Evolutionary conservation across 1,140 invertebrate species (phyloP), one percentile per base, ranked within the genome.

Genomic region (Pseudobourletiella spinata): DNA sequence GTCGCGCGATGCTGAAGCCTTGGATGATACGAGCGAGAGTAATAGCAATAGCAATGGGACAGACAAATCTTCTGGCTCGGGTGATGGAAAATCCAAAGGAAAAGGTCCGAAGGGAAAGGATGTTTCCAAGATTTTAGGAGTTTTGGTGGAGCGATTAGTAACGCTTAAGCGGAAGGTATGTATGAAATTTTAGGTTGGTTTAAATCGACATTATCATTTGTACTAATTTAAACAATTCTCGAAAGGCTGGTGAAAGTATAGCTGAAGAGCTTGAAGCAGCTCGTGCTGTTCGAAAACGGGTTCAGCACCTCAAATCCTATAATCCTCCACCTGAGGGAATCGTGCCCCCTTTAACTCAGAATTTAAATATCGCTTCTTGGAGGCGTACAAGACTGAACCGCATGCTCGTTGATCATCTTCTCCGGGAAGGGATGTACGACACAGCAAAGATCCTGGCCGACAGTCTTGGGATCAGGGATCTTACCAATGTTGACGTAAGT

Each of bases 351-450:
- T 25, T 55, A 14, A 24, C 15, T 2, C 52, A 42, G 44, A 25
- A 2, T 44, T 29, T 52, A 25, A 46, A 30, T 1, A 55, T 70
- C 72, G 11, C 69, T 72, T 44, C 39, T 2, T 98, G 92, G 92
- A 83, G 88, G 61, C 83, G 88, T 62, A 87, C 89, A 54, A 83
- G 95, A 52, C 74, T 98, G 22, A 93, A 98, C 77, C 81, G 95
- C 55, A 91, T 98, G 86, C 78, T 98, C 14, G 91, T 98, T 16
- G 95, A 99, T 75, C 95, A 98, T 77, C 91, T 95, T 71, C 80
- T 98, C n/a, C 80, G 94, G 59, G 87, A 89, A 74, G 95, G 95
- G 1, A 97, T 94, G 76, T 98, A 98, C 73, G 88, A 91, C 72
- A 89, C 91, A 1, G 95, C 95, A 2, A 84, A 87, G 59, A 83